Base-by-base conservation (phyloP, 2,797 vertebrate genomes). In the Spea hammondii region DNA sequence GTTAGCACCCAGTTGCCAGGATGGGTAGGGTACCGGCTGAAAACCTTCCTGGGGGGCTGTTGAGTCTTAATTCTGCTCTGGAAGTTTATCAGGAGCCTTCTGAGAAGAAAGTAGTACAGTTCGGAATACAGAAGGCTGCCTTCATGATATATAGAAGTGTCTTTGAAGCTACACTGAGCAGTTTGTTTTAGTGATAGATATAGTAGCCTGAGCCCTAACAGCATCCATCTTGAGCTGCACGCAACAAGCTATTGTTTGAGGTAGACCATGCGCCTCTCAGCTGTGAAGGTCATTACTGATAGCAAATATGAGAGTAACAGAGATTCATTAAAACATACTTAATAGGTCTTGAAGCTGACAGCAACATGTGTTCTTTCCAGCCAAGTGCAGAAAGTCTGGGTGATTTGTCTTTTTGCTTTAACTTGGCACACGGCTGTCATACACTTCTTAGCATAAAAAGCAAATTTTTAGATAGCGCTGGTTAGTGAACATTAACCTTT, bases 111-210 rank as follows among this genome's bases (percentile, higher is more conserved):
- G 87, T 77, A 86, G 87, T 88, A 92, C 92, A 92, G 92, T 90
- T 93, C 86, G 86, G 88, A 92, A 90, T 89, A 92, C 84, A 88
- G 92, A 93, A 89, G 89, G 85, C 91, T 93, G 91, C 88, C 89
- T 91, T 86, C 57, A 83, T 97, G 95, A 97, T 96, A 90, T 94
- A 97, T 96, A 87, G 77, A 84, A 85, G 86, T 91, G 90, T 93
- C 92, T 88, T 85, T 89, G 84, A 83, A 80, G 82, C 83, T 89
- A 85, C 92, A 94, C 93, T 89, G 79, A 90, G 90, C 93, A 88
- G 92, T 97, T 97, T 94, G 94, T 97, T 96, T 95, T 87, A 85
- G 89, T 97, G 96, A 97, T 95, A 89, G 94, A 96, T 97, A 91
- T 84, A 83, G 90, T 86, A 90, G 90, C 88, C 89, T 85, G 88